A percentile compares a stretch with the other conserved stretches of the same genome.
phyloP scores from a whole-genome alignment of 2,888 invertebrate species.

The Cabera pusaria region DNA sequence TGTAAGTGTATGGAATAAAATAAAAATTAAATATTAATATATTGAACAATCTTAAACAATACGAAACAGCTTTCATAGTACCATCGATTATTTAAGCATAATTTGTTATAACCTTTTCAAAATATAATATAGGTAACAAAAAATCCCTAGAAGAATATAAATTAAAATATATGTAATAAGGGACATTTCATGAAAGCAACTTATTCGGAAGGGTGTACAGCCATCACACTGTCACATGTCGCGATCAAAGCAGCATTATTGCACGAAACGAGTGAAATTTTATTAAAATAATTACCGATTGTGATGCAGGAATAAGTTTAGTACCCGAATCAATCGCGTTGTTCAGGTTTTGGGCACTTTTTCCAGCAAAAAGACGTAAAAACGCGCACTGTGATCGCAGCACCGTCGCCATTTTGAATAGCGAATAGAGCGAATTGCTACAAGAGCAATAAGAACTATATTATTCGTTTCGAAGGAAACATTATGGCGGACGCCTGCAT shows the following conservation, averaged over 20 bases:
- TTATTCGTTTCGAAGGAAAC: slow-evolving; percentile 84
- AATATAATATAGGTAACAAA: too few relatives aligned
- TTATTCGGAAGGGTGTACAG: slow-evolving; percentile 65
- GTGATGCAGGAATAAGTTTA: slow-evolving; percentile 63
- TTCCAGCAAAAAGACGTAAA: slow-evolving; percentile 76
- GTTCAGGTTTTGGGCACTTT: slow-evolving; percentile 75
- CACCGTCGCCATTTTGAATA: slow-evolving; percentile 84
- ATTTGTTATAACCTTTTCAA: too few relatives aligned
- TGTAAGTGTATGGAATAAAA: too few relatives aligned
- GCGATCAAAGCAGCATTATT: slow-evolving; percentile 72
- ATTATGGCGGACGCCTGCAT: slow-evolving; percentile 84
- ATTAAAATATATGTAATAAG: slow-evolving; percentile 29
- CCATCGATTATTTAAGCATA: too few relatives aligned
- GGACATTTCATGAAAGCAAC: slow-evolving; percentile 51
- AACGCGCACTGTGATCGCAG: slow-evolving; percentile 79
- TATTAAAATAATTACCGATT: slow-evolving; percentile 80
- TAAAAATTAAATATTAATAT: too few relatives aligned
- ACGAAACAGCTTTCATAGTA: too few relatives aligned
- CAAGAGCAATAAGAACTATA: slow-evolving; percentile 84
- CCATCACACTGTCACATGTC: slow-evolving; percentile 82
- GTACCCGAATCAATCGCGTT: slow-evolving; percentile 72
- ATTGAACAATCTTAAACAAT: too few relatives aligned
- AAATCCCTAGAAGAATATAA: too few relatives aligned
- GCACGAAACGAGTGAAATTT: slow-evolving; percentile 64
- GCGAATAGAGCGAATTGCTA: slow-evolving; percentile 83